Evolutionary conservation across 2,888 invertebrate genomes (phyloP).

Genomic region (Bembecia ichneumoniformis): DNA sequence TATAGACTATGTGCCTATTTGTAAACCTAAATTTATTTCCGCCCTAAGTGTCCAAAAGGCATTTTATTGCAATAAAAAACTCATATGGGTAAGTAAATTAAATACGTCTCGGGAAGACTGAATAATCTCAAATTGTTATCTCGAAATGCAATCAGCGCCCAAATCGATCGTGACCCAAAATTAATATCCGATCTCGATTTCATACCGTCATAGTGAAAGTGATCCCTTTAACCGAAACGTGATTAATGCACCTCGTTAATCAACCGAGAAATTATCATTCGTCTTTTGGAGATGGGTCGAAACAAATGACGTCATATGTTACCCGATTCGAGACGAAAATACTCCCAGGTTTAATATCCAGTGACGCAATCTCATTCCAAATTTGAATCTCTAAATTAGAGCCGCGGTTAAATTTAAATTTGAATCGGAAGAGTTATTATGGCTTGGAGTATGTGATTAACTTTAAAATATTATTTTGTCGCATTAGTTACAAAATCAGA

Average conservation of each 20-base stretch:
- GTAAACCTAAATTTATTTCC: too few species aligned
- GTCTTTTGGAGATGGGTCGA: constrained; percentile 31
- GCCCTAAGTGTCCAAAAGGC: too few species aligned
- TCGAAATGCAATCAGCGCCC: background rate
- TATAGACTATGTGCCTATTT: too few species aligned
- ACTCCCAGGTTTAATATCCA: constrained; percentile 16
- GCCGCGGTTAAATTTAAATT: constrained; percentile 18
- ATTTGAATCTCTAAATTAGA: constrained; percentile 1
- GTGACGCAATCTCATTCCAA: constrained; percentile 31
- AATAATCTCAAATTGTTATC: background rate
- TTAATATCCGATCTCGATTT: constrained; percentile 25
- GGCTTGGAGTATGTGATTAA: constrained; percentile 5
- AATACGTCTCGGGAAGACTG: too few species aligned
- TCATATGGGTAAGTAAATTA: too few species aligned
- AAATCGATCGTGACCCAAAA: background rate
- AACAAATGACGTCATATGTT: constrained; percentile 27
- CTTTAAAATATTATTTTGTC: background rate
- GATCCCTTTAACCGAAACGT: constrained; percentile 36
- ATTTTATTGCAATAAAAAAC: too few species aligned
- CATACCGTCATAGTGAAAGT: constrained; percentile 42
- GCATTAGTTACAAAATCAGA: background rate
- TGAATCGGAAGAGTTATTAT: constrained; percentile 36
- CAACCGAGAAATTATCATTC: constrained; percentile 24
- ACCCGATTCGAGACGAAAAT: constrained; percentile 8
- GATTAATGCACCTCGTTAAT: constrained; percentile 39